These are phyloP conservation scores for Ectemnius continuus DNA, from an alignment of 2,888 invertebrate genomes.

Conservation along the genomic window DNA sequence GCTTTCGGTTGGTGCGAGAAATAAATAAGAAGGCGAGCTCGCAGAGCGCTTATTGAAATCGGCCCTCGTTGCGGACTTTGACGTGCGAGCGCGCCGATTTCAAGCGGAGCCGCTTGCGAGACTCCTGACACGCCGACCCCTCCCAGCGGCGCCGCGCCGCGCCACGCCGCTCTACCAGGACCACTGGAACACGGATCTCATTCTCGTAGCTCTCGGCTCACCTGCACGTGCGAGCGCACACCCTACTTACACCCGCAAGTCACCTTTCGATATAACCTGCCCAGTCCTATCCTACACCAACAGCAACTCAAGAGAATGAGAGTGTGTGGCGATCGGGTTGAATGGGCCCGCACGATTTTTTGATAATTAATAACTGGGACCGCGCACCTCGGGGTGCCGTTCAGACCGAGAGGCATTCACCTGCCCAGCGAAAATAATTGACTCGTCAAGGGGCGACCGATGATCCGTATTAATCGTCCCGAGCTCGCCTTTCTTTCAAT, in stretches of 20 bases:
- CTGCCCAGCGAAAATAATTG: conserved; percentile 7
- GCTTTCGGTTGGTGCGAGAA: conserved; percentile 29
- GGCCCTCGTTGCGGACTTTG: conserved; percentile 72
- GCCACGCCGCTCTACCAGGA: too few species aligned
- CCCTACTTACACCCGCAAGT: background rate
- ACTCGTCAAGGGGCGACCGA: background rate
- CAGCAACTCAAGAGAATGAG: background rate
- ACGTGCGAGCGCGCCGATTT: conserved; percentile 61
- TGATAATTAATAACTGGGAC: conserved; percentile 13
- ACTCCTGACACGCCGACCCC: conserved; percentile 70
- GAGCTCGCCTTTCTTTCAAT: background rate
- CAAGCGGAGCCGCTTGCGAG: conserved; percentile 67
- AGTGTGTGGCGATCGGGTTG: background rate
- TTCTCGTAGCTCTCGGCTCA: conserved; percentile 10
- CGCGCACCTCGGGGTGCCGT: background rate
- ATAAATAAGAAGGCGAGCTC: conserved; percentile 52
- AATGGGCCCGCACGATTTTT: background rate
- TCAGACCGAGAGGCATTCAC: conserved; percentile 1
- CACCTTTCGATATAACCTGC: too few species aligned
- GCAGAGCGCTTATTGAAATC: conserved; percentile 70
- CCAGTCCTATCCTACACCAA: too few species aligned
- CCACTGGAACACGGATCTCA: background rate
- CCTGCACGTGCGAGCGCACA: conserved; percentile 26
- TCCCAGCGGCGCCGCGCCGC: conserved; percentile 61
- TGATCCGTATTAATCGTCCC: conserved; percentile 2